Percentiles rank a stretch among this genome's conserved stretches.
Evolutionary conservation across 2,113 vertebrate genomes (phyloP).

Genomic region (Phaethon lepturus): DNA sequence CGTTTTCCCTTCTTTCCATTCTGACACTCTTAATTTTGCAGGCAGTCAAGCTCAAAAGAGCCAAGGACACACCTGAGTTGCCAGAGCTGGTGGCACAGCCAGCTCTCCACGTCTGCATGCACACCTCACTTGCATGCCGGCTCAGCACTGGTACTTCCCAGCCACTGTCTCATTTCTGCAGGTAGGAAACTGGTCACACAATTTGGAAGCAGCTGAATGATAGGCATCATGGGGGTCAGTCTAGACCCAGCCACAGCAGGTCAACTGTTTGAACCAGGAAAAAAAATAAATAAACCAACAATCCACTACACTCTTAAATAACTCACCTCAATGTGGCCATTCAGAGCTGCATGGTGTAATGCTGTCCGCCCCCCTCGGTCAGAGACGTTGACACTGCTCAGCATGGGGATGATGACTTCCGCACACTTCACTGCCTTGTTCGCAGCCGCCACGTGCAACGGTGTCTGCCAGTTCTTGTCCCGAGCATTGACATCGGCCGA

Average conservation of each 20-base stretch:
- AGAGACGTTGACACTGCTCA: slow-evolving; percentile 95
- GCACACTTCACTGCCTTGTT: slow-evolving; percentile 93
- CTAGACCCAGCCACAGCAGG: background rate
- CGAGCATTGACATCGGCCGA: slow-evolving; percentile 94
- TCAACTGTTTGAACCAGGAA: accelerated
- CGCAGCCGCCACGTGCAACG: slow-evolving; percentile 91
- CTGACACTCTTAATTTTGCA: background rate
- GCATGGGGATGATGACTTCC: slow-evolving; percentile 90
- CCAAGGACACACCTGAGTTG: accelerated
- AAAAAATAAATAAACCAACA: accelerated
- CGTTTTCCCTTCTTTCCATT: background rate
- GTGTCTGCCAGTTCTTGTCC: slow-evolving; percentile 99
- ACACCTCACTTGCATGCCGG: accelerated
- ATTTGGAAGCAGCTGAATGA: background rate
- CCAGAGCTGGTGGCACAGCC: accelerated
- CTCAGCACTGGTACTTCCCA: background rate
- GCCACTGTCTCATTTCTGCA: accelerated
- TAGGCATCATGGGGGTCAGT: accelerated
- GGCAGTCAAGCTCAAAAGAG: background rate
- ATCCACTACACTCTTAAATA: accelerated
- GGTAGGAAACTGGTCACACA: accelerated
- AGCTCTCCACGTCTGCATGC: background rate
- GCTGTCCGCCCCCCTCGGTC: slow-evolving; percentile 93
- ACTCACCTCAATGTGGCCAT: slow-evolving; percentile 91
- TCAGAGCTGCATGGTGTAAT: slow-evolving; percentile 93